Conservation (phyloP, 2,113 vertebrate genomes). For the Vidua macroura region DNA sequence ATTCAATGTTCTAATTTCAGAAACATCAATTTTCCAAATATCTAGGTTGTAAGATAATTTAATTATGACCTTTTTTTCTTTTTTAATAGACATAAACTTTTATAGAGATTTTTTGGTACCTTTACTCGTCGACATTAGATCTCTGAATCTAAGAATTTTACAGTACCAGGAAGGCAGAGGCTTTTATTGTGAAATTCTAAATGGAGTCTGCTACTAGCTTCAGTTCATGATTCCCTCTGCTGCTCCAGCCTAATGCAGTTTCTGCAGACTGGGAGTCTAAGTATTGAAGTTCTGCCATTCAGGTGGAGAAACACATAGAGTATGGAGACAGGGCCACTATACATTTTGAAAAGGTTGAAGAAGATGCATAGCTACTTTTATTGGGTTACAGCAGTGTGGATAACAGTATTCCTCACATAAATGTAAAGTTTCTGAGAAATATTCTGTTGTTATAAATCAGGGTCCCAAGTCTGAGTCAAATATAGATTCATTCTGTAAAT, state of each 20-base stretch:
- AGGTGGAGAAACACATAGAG: fast-evolving
- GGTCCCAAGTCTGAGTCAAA: not conserved
- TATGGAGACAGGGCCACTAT: not conserved
- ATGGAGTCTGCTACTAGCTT: not conserved
- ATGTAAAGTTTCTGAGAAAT: not conserved
- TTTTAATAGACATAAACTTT: not conserved
- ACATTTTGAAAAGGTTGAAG: not conserved
- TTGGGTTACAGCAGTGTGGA: not conserved
- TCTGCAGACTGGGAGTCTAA: not conserved
- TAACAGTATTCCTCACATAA: not conserved
- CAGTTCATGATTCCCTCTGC: not conserved
- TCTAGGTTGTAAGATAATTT: not conserved
- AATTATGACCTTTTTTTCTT: not conserved
- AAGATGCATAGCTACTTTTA: not conserved
- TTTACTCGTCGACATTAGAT: not conserved
- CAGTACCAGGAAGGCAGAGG: not conserved
- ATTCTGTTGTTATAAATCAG: not conserved
- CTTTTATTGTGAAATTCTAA: not conserved
- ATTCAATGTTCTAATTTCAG: not conserved
- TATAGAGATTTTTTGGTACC: not conserved
- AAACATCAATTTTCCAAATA: not conserved
- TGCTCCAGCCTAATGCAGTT: not conserved
- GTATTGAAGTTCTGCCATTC: not conserved
- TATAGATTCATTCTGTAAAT: not conserved
- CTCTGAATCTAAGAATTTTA: not conserved